Evolutionary conservation across 2,888 invertebrate genomes (phyloP), one percentile per base, ranked within the genome.

Genomic region (Lutraria lutraria): DNA sequence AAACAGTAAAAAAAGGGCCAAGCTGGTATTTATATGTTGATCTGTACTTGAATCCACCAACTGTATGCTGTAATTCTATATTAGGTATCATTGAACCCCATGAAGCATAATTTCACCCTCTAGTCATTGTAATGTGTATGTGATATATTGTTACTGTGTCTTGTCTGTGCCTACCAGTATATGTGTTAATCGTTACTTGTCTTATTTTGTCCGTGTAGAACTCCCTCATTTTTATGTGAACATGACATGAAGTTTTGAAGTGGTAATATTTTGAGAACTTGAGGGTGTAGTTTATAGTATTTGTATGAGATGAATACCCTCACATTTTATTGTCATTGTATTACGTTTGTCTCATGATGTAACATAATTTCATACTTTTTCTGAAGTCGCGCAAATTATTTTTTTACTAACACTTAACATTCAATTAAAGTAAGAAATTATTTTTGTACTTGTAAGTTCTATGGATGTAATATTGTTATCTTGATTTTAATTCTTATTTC

Each of bases 31-130:
- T 8, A 43, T 43, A 43, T 43, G 43, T 43, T 43, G 43, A 43
- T 43, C 2, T 43, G 43, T 43, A 43, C 8, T 43, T 43, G 43
- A 43, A 43, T 4, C 8, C 43, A 43, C 2, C 43, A 4, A 4
- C 43, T 43, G 43, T 43, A 43, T 43, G 43, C 2, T 2, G 43
- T 43, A 43, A 43, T 4, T 43, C 19, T 60, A n/a, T 60, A 12
- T 60, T 60, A 21, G 12, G 25, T 68, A 16, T 56, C 25, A 68
- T n/a, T 25, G 25, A 68, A 68, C 0, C 25, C 12, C 63, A 76
- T 84, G 31, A 29, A 83, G 88, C 87, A 84, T 88, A 84, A 88
- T 88, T 83, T 81, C 87, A 87, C 79, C 80, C 43, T 88, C 88
- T 88, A 88, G 88, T 88, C 88, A 84, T 87, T 80, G 52, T 16